Evolutionary conservation across 2,797 vertebrate species (phyloP), one percentile per base, ranked within the genome.

Genomic region (Eurystomus glaucurus): DNA sequence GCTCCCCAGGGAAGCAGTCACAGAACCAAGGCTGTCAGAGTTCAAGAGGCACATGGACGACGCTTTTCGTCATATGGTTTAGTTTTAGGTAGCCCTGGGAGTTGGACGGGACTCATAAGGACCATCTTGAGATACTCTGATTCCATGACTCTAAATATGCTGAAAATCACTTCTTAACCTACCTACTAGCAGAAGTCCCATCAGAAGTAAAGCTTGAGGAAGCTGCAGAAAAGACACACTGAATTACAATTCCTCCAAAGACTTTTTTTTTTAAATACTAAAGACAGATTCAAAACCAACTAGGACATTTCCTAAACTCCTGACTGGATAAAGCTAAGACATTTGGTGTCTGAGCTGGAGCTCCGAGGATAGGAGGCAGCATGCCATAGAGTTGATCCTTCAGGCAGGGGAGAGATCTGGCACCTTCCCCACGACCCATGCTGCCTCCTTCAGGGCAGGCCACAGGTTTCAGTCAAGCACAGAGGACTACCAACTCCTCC

Each of bases 361-460:
- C 58, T 45, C 72, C 3, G 48, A 55, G 39, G 26, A 19, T 5
- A 22, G n/a, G 21, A 35, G 21, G 14, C 17, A 13, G 16, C 26
- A 28, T 3, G 9, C 46, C 1, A 4, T 31, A 2, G 0, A 50
- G 29, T 29, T 17, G 4, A 75, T 29, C 54, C 41, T 41, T 50
- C 25, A 11, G 20, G 37, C 18, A 28, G 5, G 15, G 10, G 35
- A 51, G 29, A 52, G n/a, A 13, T 19, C 1, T 14, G 28, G 35
- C 10, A 22, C 25, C 35, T 46, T 31, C 57, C 25, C 9, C 1
- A 14, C 2, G 1, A 60, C 33, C 29, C 13, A 11, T 1, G 2
- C 46, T 25, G 33, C 26, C 22, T 51, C 25, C 45, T 55, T 14
- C 8, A 28, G 31, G 57, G 58, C 52, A 61, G 33, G n/a, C 45